Evolutionary conservation across 2,113 vertebrate species (phyloP), one percentile per base, ranked within the genome.

Genomic region (Atherinomorus stipes): DNA sequence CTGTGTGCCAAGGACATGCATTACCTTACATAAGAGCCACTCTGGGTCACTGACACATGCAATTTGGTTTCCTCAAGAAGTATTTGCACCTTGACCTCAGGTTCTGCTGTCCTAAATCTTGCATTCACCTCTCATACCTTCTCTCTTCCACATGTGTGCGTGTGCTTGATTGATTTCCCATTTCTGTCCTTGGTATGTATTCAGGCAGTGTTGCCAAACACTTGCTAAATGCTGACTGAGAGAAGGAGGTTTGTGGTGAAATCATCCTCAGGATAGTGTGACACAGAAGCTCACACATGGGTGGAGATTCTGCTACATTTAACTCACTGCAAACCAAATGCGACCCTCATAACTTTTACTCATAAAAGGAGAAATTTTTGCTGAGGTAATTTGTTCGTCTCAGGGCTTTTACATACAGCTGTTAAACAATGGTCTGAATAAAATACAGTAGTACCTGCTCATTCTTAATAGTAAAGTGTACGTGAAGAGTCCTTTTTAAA

Each of bases 1-100:
- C 31, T 76, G 58, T 62, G 64, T 67, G 77, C 65, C 90, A 91
- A 90, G 85, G 85, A 80, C 75, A 72, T 59, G 51, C 64, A 88
- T 83, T 79, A 81, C 45, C 53, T 75, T 81, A 76, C 34, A 21
- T 76, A 91, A 90, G 66, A 64, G 70, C 28, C 76, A 50, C 65
- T 80, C 80, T 67, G 52, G 85, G 83, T 90, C 86, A 83, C 77
- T 53, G 60, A 66, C 74, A 77, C 77, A 81, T 23, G 52, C 74
- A 71, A 71, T 73, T 45, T 56, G 16, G 68, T 44, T 69, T 79
- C 73, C 77, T 76, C 37, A 53, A 57, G 70, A 83, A 59, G 52
- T 62, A 54, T 53, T 60, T 56, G 57, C 67, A 37, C 80, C 71
- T 77, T 79, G 72, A 88, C 63, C 76, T 70, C 16, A 31, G 13